These are phyloP conservation scores for Hydropotes inermis DNA, from an alignment of 2,113 vertebrate species.

Conservation along the genomic window DNA sequence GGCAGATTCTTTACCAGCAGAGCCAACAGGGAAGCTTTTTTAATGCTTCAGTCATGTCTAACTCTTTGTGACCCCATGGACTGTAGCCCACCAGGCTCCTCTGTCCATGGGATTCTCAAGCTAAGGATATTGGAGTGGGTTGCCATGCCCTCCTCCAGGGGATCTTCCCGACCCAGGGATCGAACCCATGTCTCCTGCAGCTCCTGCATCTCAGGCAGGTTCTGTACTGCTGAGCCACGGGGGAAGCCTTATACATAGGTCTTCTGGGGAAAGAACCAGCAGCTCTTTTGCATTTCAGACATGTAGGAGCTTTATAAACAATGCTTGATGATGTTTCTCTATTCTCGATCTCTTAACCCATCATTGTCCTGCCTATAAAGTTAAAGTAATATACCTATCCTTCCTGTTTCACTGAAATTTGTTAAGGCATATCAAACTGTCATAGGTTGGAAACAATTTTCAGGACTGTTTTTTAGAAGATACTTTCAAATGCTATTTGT, in stretches of 20 bases:
- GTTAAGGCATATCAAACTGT: neutral
- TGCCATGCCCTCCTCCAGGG: neutral
- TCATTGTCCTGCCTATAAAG: neutral
- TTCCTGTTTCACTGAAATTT: neutral
- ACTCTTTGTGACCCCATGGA: neutral
- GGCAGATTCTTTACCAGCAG: neutral
- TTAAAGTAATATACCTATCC: neutral
- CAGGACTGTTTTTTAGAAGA: neutral
- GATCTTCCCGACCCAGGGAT: neutral
- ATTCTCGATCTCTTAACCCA: neutral
- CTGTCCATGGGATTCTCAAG: neutral
- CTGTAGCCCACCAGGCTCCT: neutral
- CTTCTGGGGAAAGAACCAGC: neutral
- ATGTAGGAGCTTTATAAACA: neutral
- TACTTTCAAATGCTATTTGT: conserved; percentile 6
- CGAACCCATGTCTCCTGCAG: neutral
- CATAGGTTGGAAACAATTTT: neutral
- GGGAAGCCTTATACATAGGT: neutral
- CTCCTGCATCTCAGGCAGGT: neutral
- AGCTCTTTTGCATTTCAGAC: neutral
- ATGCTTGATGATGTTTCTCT: conserved; percentile 9
- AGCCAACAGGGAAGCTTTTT: neutral
- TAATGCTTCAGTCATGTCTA: neutral
- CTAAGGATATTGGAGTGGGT: neutral
- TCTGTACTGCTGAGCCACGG: neutral